These are phyloP conservation scores for Eristalis intricaria DNA, from an alignment of 2,888 invertebrate genomes.

Conservation along the genomic window DNA sequence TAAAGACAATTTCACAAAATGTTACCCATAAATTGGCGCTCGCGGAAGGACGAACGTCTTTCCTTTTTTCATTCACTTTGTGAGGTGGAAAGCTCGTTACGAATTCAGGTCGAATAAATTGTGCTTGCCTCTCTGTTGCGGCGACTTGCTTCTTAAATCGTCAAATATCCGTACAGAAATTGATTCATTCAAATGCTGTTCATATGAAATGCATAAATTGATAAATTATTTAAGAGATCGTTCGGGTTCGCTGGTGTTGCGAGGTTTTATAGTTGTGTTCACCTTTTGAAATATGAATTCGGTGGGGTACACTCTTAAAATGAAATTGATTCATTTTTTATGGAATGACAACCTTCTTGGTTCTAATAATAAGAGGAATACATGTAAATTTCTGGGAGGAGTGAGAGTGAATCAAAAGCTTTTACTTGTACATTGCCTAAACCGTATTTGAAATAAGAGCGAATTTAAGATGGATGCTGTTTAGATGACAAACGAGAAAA, in stretches of 20 bases:
- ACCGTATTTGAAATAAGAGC: neutral
- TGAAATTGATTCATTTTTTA: neutral
- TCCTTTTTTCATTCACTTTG: neutral
- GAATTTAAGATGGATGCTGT: neutral
- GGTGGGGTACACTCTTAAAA: neutral
- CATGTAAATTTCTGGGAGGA: too few species aligned
- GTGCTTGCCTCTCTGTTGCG: neutral
- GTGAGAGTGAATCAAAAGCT: too few species aligned
- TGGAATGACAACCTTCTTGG: neutral
- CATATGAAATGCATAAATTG: neutral
- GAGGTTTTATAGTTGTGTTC: neutral
- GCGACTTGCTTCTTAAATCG: neutral
- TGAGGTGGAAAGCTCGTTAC: neutral
- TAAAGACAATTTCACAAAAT: neutral
- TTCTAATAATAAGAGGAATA: neutral
- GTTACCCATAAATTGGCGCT: neutral
- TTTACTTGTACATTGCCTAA: neutral
- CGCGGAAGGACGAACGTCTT: neutral
- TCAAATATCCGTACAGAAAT: too few species aligned
- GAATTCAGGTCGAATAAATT: neutral
- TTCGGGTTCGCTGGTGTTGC: neutral
- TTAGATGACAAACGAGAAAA: too few species aligned
- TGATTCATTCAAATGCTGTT: neutral
- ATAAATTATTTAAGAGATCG: neutral
- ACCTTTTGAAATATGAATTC: neutral